Conservation (phyloP, 2,797 vertebrate genomes). For the Danio kyathit region DNA sequence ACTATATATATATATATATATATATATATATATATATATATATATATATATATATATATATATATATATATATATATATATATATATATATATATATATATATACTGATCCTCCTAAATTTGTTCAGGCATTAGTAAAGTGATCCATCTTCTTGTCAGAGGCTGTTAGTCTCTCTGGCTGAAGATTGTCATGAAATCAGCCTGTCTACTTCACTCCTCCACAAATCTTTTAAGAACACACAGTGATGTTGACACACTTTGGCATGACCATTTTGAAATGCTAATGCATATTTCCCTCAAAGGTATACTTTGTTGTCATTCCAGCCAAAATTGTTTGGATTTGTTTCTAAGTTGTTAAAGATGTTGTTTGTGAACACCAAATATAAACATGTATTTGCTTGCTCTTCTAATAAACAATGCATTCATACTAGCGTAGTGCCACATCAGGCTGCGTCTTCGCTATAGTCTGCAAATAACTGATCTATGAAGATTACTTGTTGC, state of each 20-base stretch:
- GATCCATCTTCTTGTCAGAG: conserved; percentile 46
- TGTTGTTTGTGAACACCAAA: background rate
- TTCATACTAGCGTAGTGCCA: conserved; percentile 7
- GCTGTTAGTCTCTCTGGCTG: conserved; percentile 21
- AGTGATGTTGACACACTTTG: conserved; percentile 29
- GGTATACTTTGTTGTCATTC: conserved; percentile 32
- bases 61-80: no score
- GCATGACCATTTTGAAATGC: conserved; percentile 42
- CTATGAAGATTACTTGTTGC: conserved; percentile 24
- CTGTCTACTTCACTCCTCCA: conserved; percentile 8
- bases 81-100: no score
- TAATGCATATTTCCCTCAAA: conserved; percentile 23
- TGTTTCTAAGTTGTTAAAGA: no score
- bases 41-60: no score
- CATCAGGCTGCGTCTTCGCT: background rate
- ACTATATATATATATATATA: no score
- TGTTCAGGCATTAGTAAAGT: conserved; percentile 32
- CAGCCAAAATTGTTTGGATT: background rate
- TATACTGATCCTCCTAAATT: conserved; percentile 7
- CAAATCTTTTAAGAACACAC: conserved; percentile 23
- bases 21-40: no score
- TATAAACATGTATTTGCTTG: background rate
- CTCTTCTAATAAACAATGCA: background rate
- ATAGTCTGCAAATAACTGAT: conserved; percentile 5
- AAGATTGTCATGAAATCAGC: conserved; percentile 31